Evolutionary conservation across 2,888 invertebrate genomes (phyloP).

Genomic region (Ectropis crepuscularia): DNA sequence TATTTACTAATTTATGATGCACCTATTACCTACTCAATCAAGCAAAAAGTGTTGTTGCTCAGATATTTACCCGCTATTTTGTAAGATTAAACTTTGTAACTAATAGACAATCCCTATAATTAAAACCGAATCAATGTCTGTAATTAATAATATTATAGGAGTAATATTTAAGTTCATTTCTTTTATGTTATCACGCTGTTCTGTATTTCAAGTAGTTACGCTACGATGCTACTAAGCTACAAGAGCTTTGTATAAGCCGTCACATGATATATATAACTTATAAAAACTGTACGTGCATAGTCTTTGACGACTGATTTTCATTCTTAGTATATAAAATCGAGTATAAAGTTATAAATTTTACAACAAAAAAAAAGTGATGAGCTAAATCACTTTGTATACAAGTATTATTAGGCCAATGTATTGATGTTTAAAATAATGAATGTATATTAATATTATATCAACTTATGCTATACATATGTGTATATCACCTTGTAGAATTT

Average conservation of each 20-base stretch:
- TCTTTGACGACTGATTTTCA: slow-evolving; percentile 81
- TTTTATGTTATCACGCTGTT: slow-evolving; percentile 1
- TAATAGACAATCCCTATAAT: slow-evolving; percentile 8
- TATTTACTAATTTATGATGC: slow-evolving; percentile 20
- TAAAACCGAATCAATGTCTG: not conserved
- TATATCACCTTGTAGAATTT: slow-evolving; percentile 39
- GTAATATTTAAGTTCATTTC: no score
- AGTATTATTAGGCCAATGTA: slow-evolving; percentile 58
- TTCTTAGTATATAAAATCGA: slow-evolving; percentile 65
- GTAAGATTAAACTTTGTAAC: slow-evolving; percentile 8
- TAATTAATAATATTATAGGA: no score
- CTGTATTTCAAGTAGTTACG: slow-evolving; percentile 24
- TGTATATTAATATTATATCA: slow-evolving; percentile 60
- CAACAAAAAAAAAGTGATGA: slow-evolving; percentile 30
- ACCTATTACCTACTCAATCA: slow-evolving; percentile 7
- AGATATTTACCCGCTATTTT: slow-evolving; percentile 35
- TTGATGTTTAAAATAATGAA: slow-evolving; percentile 61
- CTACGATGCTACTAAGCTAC: slow-evolving; percentile 39
- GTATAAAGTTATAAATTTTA: slow-evolving; percentile 44
- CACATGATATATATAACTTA: slow-evolving; percentile 55
- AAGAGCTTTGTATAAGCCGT: slow-evolving; percentile 66
- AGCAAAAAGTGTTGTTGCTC: slow-evolving; percentile 40
- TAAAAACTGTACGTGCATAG: slow-evolving; percentile 54
- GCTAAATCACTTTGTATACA: slow-evolving; percentile 60
- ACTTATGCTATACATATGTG: slow-evolving; percentile 49